phyloP scores from a whole-genome alignment of 30 jellyfish, hydroid and myxozoan genomes.

The Haliclystus octoradiatus region DNA sequence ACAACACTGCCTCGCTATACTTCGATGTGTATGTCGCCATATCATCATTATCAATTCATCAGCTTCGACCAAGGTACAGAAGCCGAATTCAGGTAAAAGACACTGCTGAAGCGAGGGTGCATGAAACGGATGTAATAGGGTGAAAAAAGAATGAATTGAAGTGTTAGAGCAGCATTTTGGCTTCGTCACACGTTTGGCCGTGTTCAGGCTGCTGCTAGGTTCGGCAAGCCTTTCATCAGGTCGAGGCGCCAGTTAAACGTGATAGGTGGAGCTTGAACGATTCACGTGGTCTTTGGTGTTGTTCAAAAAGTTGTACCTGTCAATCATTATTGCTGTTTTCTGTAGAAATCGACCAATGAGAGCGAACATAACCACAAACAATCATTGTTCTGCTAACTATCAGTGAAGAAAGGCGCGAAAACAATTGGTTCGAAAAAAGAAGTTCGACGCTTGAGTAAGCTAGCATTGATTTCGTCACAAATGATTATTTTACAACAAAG shows the following conservation, averaged over 20 bases:
- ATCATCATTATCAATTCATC: background rate
- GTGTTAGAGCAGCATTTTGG: background rate
- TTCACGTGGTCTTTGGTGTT: background rate
- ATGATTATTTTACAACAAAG: too few species aligned
- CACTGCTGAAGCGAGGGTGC: background rate
- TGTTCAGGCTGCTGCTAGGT: background rate
- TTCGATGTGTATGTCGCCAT: background rate
- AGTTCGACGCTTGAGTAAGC: background rate
- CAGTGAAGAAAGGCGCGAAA: background rate
- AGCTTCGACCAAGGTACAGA: background rate
- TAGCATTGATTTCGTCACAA: too few species aligned
- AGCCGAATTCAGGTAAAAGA: too few species aligned
- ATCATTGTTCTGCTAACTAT: background rate
- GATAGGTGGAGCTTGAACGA: background rate
- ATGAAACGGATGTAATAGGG: background rate
- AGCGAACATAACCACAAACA: background rate
- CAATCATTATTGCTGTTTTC: background rate
- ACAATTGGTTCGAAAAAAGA: background rate
- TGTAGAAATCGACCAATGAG: background rate
- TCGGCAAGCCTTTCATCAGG: slow-evolving; percentile 1
- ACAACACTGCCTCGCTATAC: slow-evolving; percentile 1
- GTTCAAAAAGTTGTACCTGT: background rate
- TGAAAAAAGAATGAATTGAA: background rate
- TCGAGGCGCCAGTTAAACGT: slow-evolving; percentile 2
- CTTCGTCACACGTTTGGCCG: background rate